Conservation (phyloP, 2,888 invertebrate genomes). For the Sphaeridia pumilis region DNA sequence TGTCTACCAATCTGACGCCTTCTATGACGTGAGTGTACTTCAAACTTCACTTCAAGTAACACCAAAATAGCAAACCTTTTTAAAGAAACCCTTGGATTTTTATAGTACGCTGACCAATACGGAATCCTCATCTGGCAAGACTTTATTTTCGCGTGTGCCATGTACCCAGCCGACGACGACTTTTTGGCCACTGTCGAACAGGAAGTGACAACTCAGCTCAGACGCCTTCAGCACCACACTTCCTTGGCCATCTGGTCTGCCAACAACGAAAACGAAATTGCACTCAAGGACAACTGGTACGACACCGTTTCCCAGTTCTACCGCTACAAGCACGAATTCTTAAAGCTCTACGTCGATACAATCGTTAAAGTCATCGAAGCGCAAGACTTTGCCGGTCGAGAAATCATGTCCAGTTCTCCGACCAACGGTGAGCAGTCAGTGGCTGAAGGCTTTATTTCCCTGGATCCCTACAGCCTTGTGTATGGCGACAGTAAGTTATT, state of each 20-base stretch:
- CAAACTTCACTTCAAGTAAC: too few species aligned
- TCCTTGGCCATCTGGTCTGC: conserved; percentile 45
- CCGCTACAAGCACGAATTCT: conserved; percentile 61
- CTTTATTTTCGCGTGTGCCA: conserved; percentile 48
- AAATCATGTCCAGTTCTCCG: conserved; percentile 79
- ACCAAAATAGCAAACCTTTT: too few species aligned
- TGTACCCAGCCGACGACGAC: conserved; percentile 44
- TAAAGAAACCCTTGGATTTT: too few species aligned
- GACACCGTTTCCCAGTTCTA: conserved; percentile 40
- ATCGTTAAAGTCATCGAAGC: conserved; percentile 53
- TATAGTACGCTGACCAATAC: conserved; percentile 42
- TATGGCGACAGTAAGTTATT: conserved; percentile 45
- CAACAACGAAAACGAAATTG: conserved; percentile 58
- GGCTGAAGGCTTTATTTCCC: conserved; percentile 41
- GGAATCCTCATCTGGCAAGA: conserved; percentile 50
- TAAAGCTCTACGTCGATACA: conserved; percentile 67
- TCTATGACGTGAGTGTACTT: conserved; percentile 42
- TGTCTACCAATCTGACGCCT: conserved; percentile 44
- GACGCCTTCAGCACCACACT: conserved; percentile 42
- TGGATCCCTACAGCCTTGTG: conserved; percentile 37
- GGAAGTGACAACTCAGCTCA: conserved; percentile 44
- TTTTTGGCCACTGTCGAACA: conserved; percentile 42
- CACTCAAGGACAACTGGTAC: conserved; percentile 69
- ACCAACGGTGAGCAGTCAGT: conserved; percentile 68
- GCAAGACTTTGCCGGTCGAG: conserved; percentile 52